Evolutionary conservation across 2,113 vertebrate genomes (phyloP).

Genomic region (Crypturellus undulatus): DNA sequence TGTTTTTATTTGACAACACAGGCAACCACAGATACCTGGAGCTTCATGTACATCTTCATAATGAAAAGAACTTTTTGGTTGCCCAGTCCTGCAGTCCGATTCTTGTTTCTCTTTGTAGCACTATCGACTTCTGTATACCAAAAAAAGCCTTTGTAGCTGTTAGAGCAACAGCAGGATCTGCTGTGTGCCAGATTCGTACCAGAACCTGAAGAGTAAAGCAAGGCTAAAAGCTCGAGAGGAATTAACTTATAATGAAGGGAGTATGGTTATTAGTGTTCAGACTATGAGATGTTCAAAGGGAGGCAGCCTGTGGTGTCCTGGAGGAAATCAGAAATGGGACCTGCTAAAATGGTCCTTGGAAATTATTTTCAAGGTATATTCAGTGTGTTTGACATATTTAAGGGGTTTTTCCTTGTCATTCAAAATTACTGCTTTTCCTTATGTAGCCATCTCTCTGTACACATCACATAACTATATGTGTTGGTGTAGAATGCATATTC

Average conservation of each 20-base stretch:
- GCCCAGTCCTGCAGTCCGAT: background rate
- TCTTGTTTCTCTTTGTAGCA: background rate
- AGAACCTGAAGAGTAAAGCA: background rate
- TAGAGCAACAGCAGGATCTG: background rate
- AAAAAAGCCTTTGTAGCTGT: background rate
- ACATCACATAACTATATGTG: background rate
- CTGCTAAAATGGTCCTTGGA: background rate
- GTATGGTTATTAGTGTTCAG: background rate
- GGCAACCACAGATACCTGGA: background rate
- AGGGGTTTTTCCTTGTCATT: background rate
- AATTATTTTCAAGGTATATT: background rate
- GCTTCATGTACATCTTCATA: background rate
- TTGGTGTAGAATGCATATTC: background rate
- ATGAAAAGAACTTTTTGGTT: accelerated
- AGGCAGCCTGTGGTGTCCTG: background rate
- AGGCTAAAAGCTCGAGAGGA: background rate
- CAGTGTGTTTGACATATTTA: background rate
- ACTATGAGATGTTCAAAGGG: background rate
- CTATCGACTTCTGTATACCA: too few species aligned
- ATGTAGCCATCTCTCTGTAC: background rate
- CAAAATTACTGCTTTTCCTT: background rate
- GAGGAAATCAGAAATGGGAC: background rate
- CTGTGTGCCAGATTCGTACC: accelerated
- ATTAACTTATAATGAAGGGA: background rate
- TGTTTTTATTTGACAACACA: background rate